Conservation (phyloP, 2,888 invertebrate genomes). For the Ornithoptera alexandrae region DNA sequence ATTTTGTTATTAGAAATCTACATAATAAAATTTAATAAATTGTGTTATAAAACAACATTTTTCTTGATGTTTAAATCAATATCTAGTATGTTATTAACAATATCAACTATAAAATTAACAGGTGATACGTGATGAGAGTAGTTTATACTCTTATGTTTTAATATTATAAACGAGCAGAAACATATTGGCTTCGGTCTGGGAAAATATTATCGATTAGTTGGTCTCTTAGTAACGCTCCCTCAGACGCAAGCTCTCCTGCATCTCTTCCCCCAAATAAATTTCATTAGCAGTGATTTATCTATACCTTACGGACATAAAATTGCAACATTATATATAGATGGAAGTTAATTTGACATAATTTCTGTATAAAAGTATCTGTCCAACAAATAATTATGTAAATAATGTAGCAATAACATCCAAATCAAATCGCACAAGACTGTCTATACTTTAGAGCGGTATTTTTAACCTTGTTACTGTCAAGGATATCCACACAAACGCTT, state of each 20-base stretch:
- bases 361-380: not conserved
- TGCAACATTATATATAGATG: not conserved
- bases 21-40: not conserved
- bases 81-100: not conserved
- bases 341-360: not conserved
- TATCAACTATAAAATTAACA: not conserved
- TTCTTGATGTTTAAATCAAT: not conserved
- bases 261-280: constrained; percentile 37
- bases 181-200: constrained; percentile 33
- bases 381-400: constrained; percentile 17
- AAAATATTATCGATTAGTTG: constrained; percentile 58
- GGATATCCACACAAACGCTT: constrained; percentile 63
- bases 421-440: constrained; percentile 30
- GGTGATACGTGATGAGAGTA: not conserved
- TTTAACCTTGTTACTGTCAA: constrained; percentile 69
- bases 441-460: constrained; percentile 42
- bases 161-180: constrained; percentile 14
- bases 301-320: not conserved
- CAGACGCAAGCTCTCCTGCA: constrained; percentile 52
- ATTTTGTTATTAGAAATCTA: not conserved
- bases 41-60: not conserved
- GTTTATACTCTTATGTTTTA: not conserved
- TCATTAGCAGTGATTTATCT: constrained; percentile 16
- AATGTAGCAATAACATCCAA: constrained; percentile 26
- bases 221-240: constrained; percentile 59